phyloP scores from a whole-genome alignment of 2,113 vertebrate species.

The Cyphomyrus discorhynchus region DNA sequence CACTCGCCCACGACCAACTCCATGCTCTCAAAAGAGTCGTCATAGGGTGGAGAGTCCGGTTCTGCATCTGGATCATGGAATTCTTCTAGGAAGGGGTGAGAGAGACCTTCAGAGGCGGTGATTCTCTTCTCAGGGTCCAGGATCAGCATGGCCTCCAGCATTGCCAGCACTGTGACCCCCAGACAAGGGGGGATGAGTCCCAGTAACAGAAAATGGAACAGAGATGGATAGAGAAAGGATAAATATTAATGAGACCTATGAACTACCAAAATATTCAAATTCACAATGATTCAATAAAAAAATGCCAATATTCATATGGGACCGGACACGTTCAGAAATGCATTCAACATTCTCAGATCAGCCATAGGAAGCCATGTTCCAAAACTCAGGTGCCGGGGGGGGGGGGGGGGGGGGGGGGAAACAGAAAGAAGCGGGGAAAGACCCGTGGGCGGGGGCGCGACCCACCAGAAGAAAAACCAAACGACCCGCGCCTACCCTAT shows the following conservation, averaged over 20 bases:
- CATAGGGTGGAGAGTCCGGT: conserved; percentile 54
- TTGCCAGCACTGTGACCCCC: conserved; percentile 45
- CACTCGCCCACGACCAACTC: conserved; percentile 64
- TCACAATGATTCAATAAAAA: neutral
- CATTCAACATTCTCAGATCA: neutral
- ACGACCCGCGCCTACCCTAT: too few species aligned
- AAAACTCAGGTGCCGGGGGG: too few species aligned
- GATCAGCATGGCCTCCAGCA: conserved; percentile 65
- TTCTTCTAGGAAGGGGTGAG: conserved; percentile 61
- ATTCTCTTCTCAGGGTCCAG: conserved; percentile 65
- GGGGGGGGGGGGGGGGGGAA: too few species aligned
- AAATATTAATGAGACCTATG: neutral
- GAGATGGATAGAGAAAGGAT: neutral
- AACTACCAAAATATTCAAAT: neutral
- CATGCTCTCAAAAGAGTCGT: conserved; percentile 70
- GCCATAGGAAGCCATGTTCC: neutral
- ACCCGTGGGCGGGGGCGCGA: too few species aligned
- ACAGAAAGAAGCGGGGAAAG: too few species aligned
- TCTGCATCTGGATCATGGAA: conserved; percentile 64
- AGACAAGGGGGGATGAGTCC: neutral
- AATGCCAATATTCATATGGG: neutral
- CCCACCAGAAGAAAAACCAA: too few species aligned
- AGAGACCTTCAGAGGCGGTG: conserved; percentile 56
- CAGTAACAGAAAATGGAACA: neutral
- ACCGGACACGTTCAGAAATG: neutral